A percentile compares a stretch with the other conserved stretches of the same genome.
phyloP scores from a whole-genome alignment of 1,140 invertebrate genomes.

The Scaptomyza hsui region DNA sequence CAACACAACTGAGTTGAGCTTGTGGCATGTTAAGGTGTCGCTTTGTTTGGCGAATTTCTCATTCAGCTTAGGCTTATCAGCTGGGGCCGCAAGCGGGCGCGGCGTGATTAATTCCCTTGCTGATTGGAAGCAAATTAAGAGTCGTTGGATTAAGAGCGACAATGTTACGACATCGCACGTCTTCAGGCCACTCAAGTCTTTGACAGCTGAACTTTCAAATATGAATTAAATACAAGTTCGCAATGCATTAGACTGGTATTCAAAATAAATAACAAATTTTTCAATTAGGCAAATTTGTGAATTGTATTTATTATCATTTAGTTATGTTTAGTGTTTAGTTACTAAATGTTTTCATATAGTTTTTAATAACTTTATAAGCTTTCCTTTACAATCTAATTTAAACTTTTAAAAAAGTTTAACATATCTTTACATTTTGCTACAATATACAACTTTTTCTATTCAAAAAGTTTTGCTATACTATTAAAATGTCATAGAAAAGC shows the following conservation, averaged over 20 bases:
- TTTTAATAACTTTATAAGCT: no score
- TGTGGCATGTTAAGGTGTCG: not conserved
- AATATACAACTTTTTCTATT: no score
- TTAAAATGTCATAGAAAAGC: no score
- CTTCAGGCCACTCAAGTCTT: not conserved
- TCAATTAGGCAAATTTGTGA: no score
- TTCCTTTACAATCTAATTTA: no score
- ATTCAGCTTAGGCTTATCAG: constrained; percentile 15
- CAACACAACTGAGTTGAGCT: not conserved
- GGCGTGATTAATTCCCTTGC: constrained; percentile 34
- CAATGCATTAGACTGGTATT: not conserved
- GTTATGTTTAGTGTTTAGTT: no score
- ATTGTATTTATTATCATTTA: no score
- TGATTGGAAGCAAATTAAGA: constrained; percentile 29
- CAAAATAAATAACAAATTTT: no score
- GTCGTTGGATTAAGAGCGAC: constrained; percentile 23
- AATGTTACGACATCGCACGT: constrained; percentile 24
- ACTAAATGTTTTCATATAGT: no score
- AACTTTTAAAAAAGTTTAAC: no score
- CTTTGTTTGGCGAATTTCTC: not conserved
- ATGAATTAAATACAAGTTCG: not conserved
- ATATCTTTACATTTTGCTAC: no score
- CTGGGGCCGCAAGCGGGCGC: not conserved
- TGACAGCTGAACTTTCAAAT: constrained; percentile 27
- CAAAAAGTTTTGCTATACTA: no score